phyloP scores from a whole-genome alignment of 2,888 invertebrate species.

The Noctua comes region DNA sequence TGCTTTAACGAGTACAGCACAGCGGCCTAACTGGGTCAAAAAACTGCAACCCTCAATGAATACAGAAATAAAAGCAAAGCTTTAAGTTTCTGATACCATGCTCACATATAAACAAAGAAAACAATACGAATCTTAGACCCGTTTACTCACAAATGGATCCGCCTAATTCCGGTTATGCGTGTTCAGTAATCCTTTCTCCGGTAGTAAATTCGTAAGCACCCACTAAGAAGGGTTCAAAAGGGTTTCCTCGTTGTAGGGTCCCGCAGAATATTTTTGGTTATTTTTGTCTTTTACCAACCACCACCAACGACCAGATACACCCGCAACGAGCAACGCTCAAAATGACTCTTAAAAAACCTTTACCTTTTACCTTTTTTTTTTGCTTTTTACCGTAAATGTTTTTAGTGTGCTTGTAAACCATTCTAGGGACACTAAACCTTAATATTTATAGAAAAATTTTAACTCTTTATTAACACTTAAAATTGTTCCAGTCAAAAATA shows the following conservation, averaged over 20 bases:
- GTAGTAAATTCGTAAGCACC: constrained; percentile 60
- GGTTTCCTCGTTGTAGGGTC: constrained; percentile 38
- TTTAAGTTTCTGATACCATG: constrained; percentile 17
- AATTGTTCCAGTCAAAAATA: not conserved
- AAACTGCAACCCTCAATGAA: not conserved
- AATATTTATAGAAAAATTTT: not conserved
- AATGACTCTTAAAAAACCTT: not conserved
- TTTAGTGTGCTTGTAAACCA: not conserved
- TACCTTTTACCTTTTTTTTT: not conserved
- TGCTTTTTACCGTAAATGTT: not conserved
- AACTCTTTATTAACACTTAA: not conserved
- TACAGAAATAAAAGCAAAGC: not conserved
- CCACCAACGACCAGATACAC: not conserved
- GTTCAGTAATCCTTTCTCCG: constrained; percentile 60
- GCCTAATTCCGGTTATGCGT: constrained; percentile 62
- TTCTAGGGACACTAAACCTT: not conserved
- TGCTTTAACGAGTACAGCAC: not conserved
- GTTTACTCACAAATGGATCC: constrained; percentile 49
- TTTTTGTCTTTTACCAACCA: not conserved
- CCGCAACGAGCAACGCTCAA: not conserved
- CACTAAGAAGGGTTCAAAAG: constrained; percentile 57
- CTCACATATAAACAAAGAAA: constrained; percentile 51
- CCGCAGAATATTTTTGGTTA: not conserved
- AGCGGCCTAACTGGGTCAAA: constrained; percentile 3
- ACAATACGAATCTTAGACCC: constrained; percentile 45